phyloP scores from a whole-genome alignment of 2,797 vertebrate species.

The Adelosebastes latens region DNA sequence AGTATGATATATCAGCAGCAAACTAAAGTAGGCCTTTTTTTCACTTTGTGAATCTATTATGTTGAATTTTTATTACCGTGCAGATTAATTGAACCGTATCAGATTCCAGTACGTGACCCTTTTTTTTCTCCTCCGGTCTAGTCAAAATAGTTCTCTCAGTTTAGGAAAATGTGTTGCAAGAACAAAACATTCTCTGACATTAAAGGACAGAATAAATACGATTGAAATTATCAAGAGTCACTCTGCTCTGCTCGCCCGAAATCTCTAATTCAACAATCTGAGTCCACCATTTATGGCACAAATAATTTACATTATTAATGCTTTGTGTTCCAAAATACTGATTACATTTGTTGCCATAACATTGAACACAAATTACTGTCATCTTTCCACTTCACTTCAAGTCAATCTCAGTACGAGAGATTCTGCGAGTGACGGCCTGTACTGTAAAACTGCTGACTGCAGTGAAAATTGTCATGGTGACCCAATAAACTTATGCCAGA shows the following conservation, averaged over 20 bases:
- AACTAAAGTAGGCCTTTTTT: not conserved
- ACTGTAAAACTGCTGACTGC: constrained; percentile 53
- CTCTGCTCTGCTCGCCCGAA: constrained; percentile 10
- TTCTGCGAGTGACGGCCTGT: constrained; percentile 18
- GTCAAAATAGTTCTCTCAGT: constrained; percentile 46
- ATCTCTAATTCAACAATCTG: constrained; percentile 31
- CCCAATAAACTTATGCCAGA: constrained; percentile 34
- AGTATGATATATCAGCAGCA: not conserved
- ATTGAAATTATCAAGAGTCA: constrained; percentile 36
- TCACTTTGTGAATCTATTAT: not conserved
- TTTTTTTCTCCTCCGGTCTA: constrained; percentile 10
- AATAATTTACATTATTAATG: constrained; percentile 54
- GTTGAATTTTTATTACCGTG: not conserved
- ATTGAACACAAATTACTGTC: constrained; percentile 26
- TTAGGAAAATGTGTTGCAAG: constrained; percentile 7
- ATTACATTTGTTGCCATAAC: constrained; percentile 59
- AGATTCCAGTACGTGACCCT: constrained; percentile 5
- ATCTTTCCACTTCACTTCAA: constrained; percentile 28
- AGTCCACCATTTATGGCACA: constrained; percentile 42
- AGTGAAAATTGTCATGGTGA: constrained; percentile 45
- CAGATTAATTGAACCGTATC: constrained; percentile 1
- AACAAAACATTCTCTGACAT: constrained; percentile 56
- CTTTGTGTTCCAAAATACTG: constrained; percentile 67
- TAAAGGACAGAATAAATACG: constrained; percentile 38
- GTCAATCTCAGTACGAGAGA: constrained; percentile 17